Percentiles rank a stretch among this genome's conserved stretches.
phyloP scores from a whole-genome alignment of 2,113 vertebrate species.

The cat (Felis catus) region F.catus_Fca126_mat1.0 CM031421.1:90638001-90638500 shows the following conservation, averaged over 20 bases:
- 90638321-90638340: neutral
- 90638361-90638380: neutral
- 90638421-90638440: neutral
- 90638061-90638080: neutral
- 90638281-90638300: neutral
- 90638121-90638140: neutral
- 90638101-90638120: neutral
- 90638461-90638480: accelerated
- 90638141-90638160: neutral
- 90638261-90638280: neutral
- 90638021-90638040: neutral
- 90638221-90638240: neutral
- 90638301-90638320: neutral
- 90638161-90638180: neutral
- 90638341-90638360: neutral
- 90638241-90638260: neutral
- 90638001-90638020: neutral
- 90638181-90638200: neutral
- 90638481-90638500: neutral
- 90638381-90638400: neutral
- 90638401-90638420: neutral
- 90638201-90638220: neutral
- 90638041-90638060: constrained; percentile 12
- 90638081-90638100: constrained; percentile 34
- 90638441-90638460: neutral